A percentile compares a stretch with the other conserved stretches of the same genome.
Evolutionary conservation across 2,888 invertebrate species (phyloP).

Genomic region (Chromoteleia sp.): DNA sequence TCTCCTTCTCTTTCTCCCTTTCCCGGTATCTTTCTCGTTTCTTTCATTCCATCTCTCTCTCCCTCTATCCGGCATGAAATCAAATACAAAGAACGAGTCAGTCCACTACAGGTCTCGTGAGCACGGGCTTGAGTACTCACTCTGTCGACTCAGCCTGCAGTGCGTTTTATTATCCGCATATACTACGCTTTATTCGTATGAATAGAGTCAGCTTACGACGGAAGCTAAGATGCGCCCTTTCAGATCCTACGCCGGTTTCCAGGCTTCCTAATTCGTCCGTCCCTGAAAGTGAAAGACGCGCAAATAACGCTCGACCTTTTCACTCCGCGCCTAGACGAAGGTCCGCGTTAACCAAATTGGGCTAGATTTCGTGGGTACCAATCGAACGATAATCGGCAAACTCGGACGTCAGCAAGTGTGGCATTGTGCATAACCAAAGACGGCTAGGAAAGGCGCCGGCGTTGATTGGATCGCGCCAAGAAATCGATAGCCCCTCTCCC

Average conservation of each 20-base stretch:
- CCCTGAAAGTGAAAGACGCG: no score
- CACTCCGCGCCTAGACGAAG: background rate
- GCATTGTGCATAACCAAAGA: conserved; percentile 74
- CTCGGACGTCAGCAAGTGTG: conserved; percentile 32
- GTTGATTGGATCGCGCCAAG: conserved; percentile 84
- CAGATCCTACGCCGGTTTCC: conserved; percentile 8
- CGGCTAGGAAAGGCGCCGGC: conserved; percentile 81
- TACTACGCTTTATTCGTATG: conserved; percentile 66
- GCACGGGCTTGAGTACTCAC: conserved; percentile 74
- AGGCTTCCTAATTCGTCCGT: background rate
- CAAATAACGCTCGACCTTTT: conserved; percentile 12
- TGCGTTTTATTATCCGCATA: conserved; percentile 64
- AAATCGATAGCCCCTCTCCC: conserved; percentile 81
- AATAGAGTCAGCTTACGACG: conserved; percentile 55
- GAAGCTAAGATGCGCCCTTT: conserved; percentile 59
- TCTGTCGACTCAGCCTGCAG: conserved; percentile 70
- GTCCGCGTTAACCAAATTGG: conserved; percentile 8
- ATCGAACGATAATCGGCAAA: background rate
- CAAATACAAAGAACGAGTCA: conserved; percentile 74
- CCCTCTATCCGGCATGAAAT: conserved; percentile 66
- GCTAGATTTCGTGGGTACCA: conserved; percentile 3
- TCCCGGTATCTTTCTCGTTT: conserved; percentile 21
- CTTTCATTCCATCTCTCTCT: conserved; percentile 43
- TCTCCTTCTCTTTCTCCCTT: conserved; percentile 38
- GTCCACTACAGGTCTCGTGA: conserved; percentile 75